Evolutionary conservation across 2,888 invertebrate genomes (phyloP), one percentile per base, ranked within the genome.

Genomic region (Pyrrhosoma nymphula): DNA sequence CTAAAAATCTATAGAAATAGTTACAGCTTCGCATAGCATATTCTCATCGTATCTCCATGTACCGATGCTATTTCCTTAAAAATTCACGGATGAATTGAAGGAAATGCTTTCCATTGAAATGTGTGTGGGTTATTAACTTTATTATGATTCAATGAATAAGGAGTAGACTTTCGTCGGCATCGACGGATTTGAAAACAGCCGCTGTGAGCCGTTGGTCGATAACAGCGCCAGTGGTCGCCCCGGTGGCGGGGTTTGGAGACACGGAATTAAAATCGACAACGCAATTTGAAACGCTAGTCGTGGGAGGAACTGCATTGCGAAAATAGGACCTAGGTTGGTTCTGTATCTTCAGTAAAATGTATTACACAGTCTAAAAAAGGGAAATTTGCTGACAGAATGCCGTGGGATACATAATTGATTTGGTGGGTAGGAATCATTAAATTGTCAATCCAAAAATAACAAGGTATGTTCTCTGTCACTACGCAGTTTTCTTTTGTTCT

Each of bases 221-320:
- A 26, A 26, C 35, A 82, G 82, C 82, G 82, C 82, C 82, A 82
- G 35, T 82, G 82, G 75, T 75, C 12, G 75, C 8, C n/a, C 23
- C 75, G 75, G 82, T 82, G 82, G 82, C 82, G 82, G 30, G 35
- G 82, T 16, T 35, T 18, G 82, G 82, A 82, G 82, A 30, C 26
- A 35, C 14, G 0, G 82, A 82, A 82, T 82, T 30, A 82, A 82
- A 82, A 82, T 82, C 82, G 82, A 82, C n/a, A 82, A 82, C 82
- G 82, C 35, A 82, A 82, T 82, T 82, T 35, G 82, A 82, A 82
- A 30, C 82, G 30, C 82, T 0, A 82, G 82, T 82, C 82, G 35
- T 35, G 82, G 35, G 82, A 30, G 82, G 26, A 35, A 82, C 82
- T 82, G 82, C 82, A 82, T 18, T 82, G 82, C 82, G 82, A 82